These are phyloP conservation scores for Sinodicranocentrus sp. DNA, from an alignment of 2,888 invertebrate species.

Conservation along the genomic window DNA sequence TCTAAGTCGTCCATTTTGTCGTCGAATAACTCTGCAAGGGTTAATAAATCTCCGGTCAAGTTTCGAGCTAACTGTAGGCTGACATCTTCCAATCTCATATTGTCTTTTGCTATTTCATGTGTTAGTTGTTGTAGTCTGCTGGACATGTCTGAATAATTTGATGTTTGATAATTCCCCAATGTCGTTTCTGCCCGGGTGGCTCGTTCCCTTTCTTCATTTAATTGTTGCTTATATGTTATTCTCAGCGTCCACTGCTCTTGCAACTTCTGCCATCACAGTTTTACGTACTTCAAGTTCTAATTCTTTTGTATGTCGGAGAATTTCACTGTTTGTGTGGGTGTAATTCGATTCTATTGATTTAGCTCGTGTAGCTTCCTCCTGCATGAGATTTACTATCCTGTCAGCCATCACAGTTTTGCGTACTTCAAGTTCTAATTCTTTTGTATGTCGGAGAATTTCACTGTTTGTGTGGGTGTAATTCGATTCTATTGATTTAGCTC, in stretches of 20 bases:
- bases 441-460: conserved; percentile 35
- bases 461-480: conserved; percentile 34
- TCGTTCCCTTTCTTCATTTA: conserved; percentile 30
- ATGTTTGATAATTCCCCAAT: conserved; percentile 6
- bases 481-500: not conserved
- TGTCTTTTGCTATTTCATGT: conserved; percentile 38
- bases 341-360: conserved; percentile 16
- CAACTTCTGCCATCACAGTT: conserved; percentile 62
- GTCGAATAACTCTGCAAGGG: conserved; percentile 53
- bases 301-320: conserved; percentile 40
- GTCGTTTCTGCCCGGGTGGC: conserved; percentile 26
- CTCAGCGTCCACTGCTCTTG: conserved; percentile 49
- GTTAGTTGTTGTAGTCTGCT: conserved; percentile 31
- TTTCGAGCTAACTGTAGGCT: conserved; percentile 38
- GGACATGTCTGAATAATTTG: conserved; percentile 31
- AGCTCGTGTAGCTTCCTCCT: not conserved
- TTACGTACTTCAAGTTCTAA: conserved; percentile 56
- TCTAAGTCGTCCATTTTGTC: conserved; percentile 60
- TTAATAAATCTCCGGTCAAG: conserved; percentile 47
- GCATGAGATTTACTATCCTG: not conserved
- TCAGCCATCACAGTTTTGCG: conserved; percentile 61
- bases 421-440: conserved; percentile 56
- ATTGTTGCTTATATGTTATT: conserved; percentile 31
- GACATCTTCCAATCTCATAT: conserved; percentile 39
- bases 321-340: conserved; percentile 25